A percentile compares a stretch with the other conserved stretches of the same genome.
Conservation (phyloP, 2,113 vertebrate genomes). For the Etia nguti region DNA sequence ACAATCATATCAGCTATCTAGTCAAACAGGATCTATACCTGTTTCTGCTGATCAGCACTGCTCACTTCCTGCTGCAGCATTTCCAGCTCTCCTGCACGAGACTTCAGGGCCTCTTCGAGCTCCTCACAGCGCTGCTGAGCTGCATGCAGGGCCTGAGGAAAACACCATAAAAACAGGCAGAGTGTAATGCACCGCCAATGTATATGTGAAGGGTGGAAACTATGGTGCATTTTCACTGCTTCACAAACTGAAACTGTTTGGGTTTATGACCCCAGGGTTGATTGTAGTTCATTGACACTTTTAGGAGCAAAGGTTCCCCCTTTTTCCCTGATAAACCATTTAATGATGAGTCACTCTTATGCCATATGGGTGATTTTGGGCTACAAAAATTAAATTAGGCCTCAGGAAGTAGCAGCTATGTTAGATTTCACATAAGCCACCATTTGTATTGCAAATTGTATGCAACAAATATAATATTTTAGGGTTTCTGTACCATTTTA, state of each 20-base stretch:
- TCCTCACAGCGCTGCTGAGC: constrained; percentile 82
- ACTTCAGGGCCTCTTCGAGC: constrained; percentile 77
- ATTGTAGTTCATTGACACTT: background rate
- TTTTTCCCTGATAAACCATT: background rate
- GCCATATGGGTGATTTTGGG: background rate
- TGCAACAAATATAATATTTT: background rate
- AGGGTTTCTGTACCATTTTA: background rate
- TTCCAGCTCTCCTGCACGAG: constrained; percentile 80
- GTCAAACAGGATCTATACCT: constrained; percentile 68
- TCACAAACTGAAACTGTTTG: background rate
- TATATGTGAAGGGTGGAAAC: background rate
- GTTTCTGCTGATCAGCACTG: constrained; percentile 81
- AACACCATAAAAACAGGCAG: background rate
- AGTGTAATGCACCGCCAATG: too few species aligned
- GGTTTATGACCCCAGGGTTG: background rate
- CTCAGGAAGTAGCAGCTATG: background rate
- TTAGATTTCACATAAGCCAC: background rate
- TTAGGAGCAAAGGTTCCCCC: background rate
- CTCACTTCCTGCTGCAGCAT: constrained; percentile 85
- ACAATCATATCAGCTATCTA: background rate
- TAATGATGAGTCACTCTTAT: background rate
- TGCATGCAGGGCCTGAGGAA: constrained; percentile 68
- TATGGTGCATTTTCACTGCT: background rate
- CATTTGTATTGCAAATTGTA: background rate
- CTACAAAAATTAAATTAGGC: background rate